Evolutionary conservation across 2,888 invertebrate species (phyloP), one percentile per base, ranked within the genome.

Genomic region (Ormyrus labotus): DNA sequence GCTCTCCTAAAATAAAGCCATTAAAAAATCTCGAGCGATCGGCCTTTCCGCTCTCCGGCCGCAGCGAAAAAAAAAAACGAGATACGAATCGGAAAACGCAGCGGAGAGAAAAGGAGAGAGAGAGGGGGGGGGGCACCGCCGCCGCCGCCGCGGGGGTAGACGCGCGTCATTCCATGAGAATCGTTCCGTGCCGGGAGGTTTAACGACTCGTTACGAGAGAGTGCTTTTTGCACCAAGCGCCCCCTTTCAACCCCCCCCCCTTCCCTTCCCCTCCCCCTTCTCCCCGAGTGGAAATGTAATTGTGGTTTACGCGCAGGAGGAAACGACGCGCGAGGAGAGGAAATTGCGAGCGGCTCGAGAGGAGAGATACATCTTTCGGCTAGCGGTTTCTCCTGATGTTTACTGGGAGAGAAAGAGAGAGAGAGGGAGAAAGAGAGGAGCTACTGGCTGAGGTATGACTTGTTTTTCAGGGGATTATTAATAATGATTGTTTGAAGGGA

Each of bases 191-290:
- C 80, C 76, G 73, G 69, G 67, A 71, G 80, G 81, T 83, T 83
- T 83, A 83, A 83, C 83, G 83, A 83, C 81, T 81, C 83, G 83
- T 81, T 80, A 81, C 78, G 75, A 78, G 81, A 69, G 75, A 71
- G 77, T 72, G 78, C 57, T 72, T 78, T 72, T 81, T 77, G 64
- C 50, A 47, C 51, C 57, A 2, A 34, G 34, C 34, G 65, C 45
- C 13, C n/a, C 61, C 34, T 4, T 11, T n/a, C 50, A 61, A 13
- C 0, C 13, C 13, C 13, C 13, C 13, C 13, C 13, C 13, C 13
- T 13, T 13, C 13, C 0, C 13, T 13, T 13, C 13, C 53, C n/a
- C 51, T 19, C 8, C 61, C 57, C 71, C 51, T 51, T 61, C 34
- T 3, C 71, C 13, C 63, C 63, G 10, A 47, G 6, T 45, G 10